Evolutionary conservation across 2,113 vertebrate genomes (phyloP).

Genomic region (Caranx ignobilis): DNA sequence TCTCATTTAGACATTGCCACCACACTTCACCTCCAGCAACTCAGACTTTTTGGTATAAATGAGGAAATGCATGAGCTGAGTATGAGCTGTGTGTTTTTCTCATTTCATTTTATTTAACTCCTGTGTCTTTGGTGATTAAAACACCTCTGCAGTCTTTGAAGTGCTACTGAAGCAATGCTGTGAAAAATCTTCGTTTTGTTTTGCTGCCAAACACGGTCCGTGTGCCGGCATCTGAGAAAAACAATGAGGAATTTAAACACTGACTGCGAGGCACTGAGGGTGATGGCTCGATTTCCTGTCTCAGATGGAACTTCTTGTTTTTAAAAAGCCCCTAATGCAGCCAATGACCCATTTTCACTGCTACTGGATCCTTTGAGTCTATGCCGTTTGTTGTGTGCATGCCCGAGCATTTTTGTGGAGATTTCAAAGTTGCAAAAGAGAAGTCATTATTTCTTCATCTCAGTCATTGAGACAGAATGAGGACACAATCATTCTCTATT

Average conservation of each 20-base stretch:
- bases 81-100: constrained; percentile 20
- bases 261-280: constrained; percentile 34
- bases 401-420: constrained; percentile 40
- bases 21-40: constrained; percentile 74
- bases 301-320: constrained; percentile 50
- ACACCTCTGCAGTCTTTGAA: constrained; percentile 67
- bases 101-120: constrained; percentile 24
- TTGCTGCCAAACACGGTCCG: constrained; percentile 39
- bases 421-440: constrained; percentile 52
- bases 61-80: constrained; percentile 43
- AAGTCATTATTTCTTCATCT: constrained; percentile 75
- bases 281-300: constrained; percentile 58
- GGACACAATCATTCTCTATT: constrained; percentile 62
- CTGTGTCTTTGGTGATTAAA: constrained; percentile 62
- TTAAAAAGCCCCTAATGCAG: constrained; percentile 67
- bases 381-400: constrained; percentile 49
- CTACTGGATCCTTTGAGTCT: constrained; percentile 53
- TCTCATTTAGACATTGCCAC: constrained; percentile 74
- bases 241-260: constrained; percentile 53
- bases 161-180: constrained; percentile 35
- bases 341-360: constrained; percentile 72
- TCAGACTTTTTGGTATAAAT: constrained; percentile 57
- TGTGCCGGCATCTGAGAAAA: constrained; percentile 38
- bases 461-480: constrained; percentile 73
- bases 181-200: constrained; percentile 39